Evolutionary conservation across 2,888 invertebrate genomes (phyloP), one percentile per base, ranked within the genome.

Genomic region (Omphaloscelis lunosa): DNA sequence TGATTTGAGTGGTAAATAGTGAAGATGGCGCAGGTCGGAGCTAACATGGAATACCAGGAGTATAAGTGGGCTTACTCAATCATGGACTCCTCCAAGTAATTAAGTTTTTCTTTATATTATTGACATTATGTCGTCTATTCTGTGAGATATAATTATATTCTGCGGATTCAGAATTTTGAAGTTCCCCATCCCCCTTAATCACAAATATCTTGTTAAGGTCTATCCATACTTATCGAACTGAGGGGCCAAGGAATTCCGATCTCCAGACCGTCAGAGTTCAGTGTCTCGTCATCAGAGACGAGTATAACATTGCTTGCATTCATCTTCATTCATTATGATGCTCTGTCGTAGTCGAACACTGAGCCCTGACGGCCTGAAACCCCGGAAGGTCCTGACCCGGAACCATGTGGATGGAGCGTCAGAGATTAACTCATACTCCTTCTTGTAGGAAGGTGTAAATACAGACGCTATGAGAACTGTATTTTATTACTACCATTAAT

Each of bases 31-130:
- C 97, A 97, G 84, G 96, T 97, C 72, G 97, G 96, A 88, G 97
- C 96, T 81, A 97, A 97, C 89, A 95, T 97, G 95, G 97, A 97
- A 92, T 97, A 97, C 92, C 97, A 97, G 86, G 98, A 98, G 93
- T 97, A 98, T 93, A 98, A 98, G 93, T 98, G 99, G 99, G 99
- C 99, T 78, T 99, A 99, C 95, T 98, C 99, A 94, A 98, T 99
- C 94, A 99, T 99, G 98, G 99, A 99, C 97, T 99, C 99, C 73
- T 99, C 99, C 88, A 97, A 97, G 97, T 97, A 90, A 94, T 34
- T 53, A n/a, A n/a, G 27, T 20, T 1, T 61, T 67, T 34, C 17
- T 27, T 65, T 67, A 34, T 66, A 58, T 67, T 53, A n/a, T 77
- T 15, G 34, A 23, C 11, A 78, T 45, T 15, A 48, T 12, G 39